These are phyloP conservation scores for Dendropsophus ebraccatus DNA, from an alignment of 2,113 vertebrate species.

Conservation along the genomic window DNA sequence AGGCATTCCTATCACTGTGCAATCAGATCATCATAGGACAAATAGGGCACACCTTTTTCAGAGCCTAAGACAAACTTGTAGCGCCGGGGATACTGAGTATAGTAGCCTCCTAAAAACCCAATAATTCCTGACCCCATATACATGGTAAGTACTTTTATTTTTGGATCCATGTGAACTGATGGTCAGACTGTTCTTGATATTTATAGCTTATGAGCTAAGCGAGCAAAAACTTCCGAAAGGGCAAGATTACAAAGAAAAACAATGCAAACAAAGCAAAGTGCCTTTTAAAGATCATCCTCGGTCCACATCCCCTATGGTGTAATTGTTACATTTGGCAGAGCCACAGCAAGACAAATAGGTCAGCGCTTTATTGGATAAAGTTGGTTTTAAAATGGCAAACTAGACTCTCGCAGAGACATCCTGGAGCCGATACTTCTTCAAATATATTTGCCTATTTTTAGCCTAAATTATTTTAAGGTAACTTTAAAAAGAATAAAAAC, in stretches of 20 bases:
- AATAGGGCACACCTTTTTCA: too few relatives aligned
- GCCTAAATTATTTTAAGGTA: neutral
- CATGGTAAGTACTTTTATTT: neutral
- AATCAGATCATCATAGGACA: too few relatives aligned
- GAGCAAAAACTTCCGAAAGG: neutral
- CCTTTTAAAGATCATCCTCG: conserved; percentile 16
- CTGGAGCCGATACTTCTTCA: neutral
- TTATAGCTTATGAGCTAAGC: neutral
- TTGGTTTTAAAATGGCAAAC: conserved; percentile 11
- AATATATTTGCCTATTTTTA: neutral
- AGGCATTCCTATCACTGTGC: neutral
- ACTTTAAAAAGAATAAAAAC: neutral
- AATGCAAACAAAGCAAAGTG: conserved; percentile 17
- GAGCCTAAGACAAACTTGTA: too few relatives aligned
- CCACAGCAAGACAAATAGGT: conserved; percentile 38
- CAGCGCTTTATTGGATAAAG: conserved; percentile 26
- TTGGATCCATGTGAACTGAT: neutral
- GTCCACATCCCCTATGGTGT: conserved; percentile 20
- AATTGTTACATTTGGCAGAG: conserved; percentile 43
- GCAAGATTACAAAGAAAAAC: conserved; percentile 12
- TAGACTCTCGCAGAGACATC: conserved; percentile 3
- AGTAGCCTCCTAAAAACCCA: neutral
- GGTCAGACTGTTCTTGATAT: neutral
- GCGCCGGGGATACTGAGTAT: neutral
- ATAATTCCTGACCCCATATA: neutral